Base-by-base conservation (phyloP, 2,888 invertebrate species). In the Metallyticus violacea region DNA sequence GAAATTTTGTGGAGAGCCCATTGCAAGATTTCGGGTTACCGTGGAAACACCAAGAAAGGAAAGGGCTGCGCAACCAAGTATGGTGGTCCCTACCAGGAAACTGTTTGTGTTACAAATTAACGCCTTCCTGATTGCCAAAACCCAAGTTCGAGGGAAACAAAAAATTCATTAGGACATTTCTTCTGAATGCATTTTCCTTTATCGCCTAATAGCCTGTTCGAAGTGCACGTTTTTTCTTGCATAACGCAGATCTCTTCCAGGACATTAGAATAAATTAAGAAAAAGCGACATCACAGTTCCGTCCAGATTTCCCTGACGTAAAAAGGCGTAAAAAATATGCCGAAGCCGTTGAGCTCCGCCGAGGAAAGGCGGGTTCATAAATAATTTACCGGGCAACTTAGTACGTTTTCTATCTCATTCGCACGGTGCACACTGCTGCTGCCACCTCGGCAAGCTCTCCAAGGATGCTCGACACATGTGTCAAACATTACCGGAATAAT, bases 321-420 rank as follows among this genome's bases (percentile, higher is more conserved):
- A 79, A 79, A 80, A 29, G 30, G 30, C 30, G 40, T 40, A 40
- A 62, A 62, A 81, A 30, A 25, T 79, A 29, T 62, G 76, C 22
- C 26, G 76, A 27, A 28, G 30, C 81, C 81, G 81, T 29, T 30
- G 9, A 76, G n/a, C 82, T 82, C 40, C 4, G 82, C 7, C 81
- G 76, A 85, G 87, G 85, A 86, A 81, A 81, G 85, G 22, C 85
- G 77, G 84, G 84, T 87, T 88, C 88, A 88, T 88, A 88, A 88
- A 88, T 88, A 88, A 87, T 88, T 88, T 86, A 88, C 85, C 27
- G 85, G 78, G 79, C 77, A 88, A 88, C 87, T 88, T 88, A 87
- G 87, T 85, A 87, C 86, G 77, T 87, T 86, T 86, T 85, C 87
- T 25, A 29, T 80, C 40, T 62, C 40, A 22, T 62, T 62, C 40